Percentiles rank a stretch among this genome's conserved stretches.
These are phyloP conservation scores for Dolomedes plantarius DNA, from an alignment of 2,888 invertebrate genomes.

Conservation along the genomic window DNA sequence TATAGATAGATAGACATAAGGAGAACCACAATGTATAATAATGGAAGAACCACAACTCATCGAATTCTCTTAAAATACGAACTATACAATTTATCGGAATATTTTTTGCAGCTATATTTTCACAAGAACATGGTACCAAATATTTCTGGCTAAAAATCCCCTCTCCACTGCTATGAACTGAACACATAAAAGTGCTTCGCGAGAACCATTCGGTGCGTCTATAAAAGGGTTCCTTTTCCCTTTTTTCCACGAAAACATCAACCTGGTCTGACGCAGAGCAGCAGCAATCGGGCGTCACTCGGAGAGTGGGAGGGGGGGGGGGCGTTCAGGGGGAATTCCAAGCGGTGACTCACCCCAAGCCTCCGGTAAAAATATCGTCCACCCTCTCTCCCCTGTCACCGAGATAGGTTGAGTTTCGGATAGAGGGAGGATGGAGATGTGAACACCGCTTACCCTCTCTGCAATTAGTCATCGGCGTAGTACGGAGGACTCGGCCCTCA, in stretches of 20 bases:
- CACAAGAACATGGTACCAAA: too few species aligned
- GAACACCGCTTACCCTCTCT: background rate
- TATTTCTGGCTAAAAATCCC: too few species aligned
- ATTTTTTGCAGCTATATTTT: too few species aligned
- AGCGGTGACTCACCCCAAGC: background rate
- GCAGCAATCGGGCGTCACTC: background rate
- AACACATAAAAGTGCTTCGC: background rate
- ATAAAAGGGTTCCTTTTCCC: background rate
- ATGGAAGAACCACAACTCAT: too few species aligned
- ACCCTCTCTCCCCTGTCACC: background rate
- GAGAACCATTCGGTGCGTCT: background rate
- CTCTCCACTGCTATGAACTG: background rate
- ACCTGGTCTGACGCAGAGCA: conserved; percentile 6
- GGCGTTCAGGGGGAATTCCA: background rate
- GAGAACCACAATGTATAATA: too few species aligned
- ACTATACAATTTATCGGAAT: too few species aligned
- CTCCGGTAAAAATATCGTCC: conserved; percentile 7
- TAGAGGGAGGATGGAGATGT: background rate
- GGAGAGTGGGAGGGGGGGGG: background rate
- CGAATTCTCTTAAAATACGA: too few species aligned
- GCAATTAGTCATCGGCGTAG: background rate
- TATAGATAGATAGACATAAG: too few species aligned
- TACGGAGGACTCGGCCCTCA: too few species aligned
- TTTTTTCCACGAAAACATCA: background rate
- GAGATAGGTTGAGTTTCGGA: background rate